Base-by-base conservation (phyloP, 2,113 vertebrate species). In the Xyrauchen texanus region DNA sequence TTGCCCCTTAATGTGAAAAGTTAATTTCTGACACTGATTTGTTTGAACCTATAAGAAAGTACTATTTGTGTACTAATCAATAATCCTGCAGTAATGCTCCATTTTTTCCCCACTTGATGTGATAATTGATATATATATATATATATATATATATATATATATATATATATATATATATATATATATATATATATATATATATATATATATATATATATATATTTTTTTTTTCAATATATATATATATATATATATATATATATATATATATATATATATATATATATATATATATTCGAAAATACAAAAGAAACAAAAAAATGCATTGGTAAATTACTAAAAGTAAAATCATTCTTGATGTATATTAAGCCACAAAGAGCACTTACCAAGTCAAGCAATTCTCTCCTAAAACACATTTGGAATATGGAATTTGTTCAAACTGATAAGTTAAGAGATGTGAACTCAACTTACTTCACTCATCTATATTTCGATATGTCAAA, bases 361-460 rank as follows among this genome's bases (percentile, higher is more conserved):
- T 9, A 66, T 6, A 15, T 53, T 46, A 15, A 68, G 16, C 8
- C 7, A 70, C 4, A 8, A 1, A 72, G 51, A 55, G 13, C 51
- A 79, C 68, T 65, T 34, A 79, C 68, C 34, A 5, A 51, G 5
- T 53, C 42, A 57, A 57, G 15, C 72, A 74, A 63, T 1, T 0
- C 46, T 63, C 4, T 2, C 57, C n/a, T 63, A 42, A 63, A 74
- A 8, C 1, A 21, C 13, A 15, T 15, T 10, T 58, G 68, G 7
- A 71, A 34, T 5, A n/a, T 15, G 55, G 7, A 71, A 34, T 6
- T 58, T 15, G 55, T 15, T 13, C 13, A 1, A 58, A 15, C 55
- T 15, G 55, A 58, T 58, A 7, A 4, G 15, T 8, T 53, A 53
- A 10, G 51, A 6, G 6, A 1, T 58, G 52, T 52, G 10, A 52